Conservation (phyloP, 2,113 vertebrate species). For the Cairina moschata region DNA sequence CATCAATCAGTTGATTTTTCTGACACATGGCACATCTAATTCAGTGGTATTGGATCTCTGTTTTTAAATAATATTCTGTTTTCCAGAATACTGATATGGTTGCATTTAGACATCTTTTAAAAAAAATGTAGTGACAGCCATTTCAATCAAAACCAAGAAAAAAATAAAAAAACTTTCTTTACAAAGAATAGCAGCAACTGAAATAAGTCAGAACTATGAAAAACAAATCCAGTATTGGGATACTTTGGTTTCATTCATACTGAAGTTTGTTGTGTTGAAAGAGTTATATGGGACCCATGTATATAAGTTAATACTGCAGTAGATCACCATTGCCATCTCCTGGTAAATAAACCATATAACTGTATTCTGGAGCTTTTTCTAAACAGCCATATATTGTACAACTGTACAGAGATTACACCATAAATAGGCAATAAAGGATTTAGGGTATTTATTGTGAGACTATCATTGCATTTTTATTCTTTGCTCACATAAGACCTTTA, state of each 20-base stretch:
- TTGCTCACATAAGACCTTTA: slow-evolving; percentile 70
- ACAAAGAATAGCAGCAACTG: slow-evolving; percentile 50
- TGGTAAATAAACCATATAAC: slow-evolving; percentile 72
- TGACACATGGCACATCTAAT: background rate
- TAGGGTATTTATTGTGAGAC: slow-evolving; percentile 72
- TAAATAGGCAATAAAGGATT: slow-evolving; percentile 72
- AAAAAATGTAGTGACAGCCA: slow-evolving; percentile 52
- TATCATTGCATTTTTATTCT: slow-evolving; percentile 71
- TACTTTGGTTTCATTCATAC: slow-evolving; percentile 38
- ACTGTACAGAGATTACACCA: slow-evolving; percentile 57
- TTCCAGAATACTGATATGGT: slow-evolving; percentile 34
- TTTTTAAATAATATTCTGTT: slow-evolving; percentile 48
- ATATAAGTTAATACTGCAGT: slow-evolving; percentile 43
- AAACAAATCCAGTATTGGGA: slow-evolving; percentile 45
- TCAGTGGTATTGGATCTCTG: slow-evolving; percentile 25
- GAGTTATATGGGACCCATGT: background rate
- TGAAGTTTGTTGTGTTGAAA: background rate
- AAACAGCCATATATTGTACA: slow-evolving; percentile 57
- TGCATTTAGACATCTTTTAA: slow-evolving; percentile 42
- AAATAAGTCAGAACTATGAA: slow-evolving; percentile 64
- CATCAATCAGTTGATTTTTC: slow-evolving; percentile 15
- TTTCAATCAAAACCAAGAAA: slow-evolving; percentile 58
- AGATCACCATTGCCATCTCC: slow-evolving; percentile 84
- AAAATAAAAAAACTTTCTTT: background rate
- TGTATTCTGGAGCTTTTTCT: slow-evolving; percentile 37